A percentile compares a stretch with the other conserved stretches of the same genome.
phyloP scores from a whole-genome alignment of 2,888 invertebrate genomes.

The Melipona beecheii region DNA sequence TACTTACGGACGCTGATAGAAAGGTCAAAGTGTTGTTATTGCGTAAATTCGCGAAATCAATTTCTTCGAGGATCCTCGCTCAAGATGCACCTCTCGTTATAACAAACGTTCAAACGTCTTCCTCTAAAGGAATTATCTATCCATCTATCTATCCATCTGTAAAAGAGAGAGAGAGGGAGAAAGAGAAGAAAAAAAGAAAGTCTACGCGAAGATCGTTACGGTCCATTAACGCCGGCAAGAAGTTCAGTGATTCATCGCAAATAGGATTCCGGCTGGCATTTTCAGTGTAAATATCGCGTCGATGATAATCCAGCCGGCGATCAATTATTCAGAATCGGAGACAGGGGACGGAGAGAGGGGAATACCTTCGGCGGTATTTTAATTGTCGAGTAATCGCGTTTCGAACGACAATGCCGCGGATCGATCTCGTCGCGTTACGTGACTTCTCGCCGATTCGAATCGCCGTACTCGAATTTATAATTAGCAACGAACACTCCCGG shows the following conservation, averaged over 20 bases:
- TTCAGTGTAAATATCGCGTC: conserved; percentile 18
- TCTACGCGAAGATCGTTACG: not conserved
- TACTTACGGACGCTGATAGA: no score
- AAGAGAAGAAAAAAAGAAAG: not conserved
- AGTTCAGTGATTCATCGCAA: conserved; percentile 1
- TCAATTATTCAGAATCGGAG: conserved; percentile 34
- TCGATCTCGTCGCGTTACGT: conserved; percentile 37
- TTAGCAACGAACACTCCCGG: conserved; percentile 43
- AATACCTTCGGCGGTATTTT: conserved; percentile 15
- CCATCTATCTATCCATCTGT: no score
- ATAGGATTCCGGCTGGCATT: conserved; percentile 4
- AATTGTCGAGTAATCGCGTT: conserved; percentile 38
- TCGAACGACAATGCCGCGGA: conserved; percentile 5
- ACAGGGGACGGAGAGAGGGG: no score
- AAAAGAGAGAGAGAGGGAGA: not conserved
- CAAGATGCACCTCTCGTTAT: not conserved
- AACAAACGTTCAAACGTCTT: not conserved
- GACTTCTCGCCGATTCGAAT: conserved; percentile 36
- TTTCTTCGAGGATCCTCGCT: not conserved
- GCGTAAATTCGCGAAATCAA: not conserved
- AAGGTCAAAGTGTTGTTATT: not conserved
- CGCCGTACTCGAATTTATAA: conserved; percentile 50
- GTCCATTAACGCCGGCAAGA: conserved; percentile 1
- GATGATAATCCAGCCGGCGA: conserved; percentile 13
- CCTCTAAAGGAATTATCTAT: not conserved